These are phyloP conservation scores for Phalangium opilio DNA, from an alignment of 2,888 invertebrate species.

Conservation along the genomic window DNA sequence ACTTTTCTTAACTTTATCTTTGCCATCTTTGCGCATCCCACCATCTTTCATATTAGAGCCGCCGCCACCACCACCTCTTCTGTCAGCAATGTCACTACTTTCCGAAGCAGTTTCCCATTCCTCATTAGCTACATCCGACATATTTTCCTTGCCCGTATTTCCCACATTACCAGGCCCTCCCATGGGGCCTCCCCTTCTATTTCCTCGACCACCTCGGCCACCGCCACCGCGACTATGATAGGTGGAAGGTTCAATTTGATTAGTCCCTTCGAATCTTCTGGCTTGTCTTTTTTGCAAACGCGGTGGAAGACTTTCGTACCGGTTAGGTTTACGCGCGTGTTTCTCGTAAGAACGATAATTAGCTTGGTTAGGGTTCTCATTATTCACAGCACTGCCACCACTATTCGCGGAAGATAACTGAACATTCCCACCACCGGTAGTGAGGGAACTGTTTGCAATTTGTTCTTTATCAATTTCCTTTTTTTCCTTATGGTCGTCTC, in stretches of 20 bases:
- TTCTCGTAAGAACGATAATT: conserved; percentile 9
- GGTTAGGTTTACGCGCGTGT: conserved; percentile 12
- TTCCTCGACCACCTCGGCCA: conserved; percentile 28
- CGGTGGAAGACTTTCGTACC: conserved; percentile 16
- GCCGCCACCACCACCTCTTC: conserved; percentile 16
- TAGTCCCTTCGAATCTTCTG: conserved; percentile 7
- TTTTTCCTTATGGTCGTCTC: conserved; percentile 9
- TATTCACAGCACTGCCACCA: conserved; percentile 8
- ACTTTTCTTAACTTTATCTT: conserved; percentile 16
- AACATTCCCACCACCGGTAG: too few species aligned
- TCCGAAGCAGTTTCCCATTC: conserved; percentile 66
- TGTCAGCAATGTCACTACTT: conserved; percentile 47
- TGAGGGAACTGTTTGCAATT: too few species aligned
- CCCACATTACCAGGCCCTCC: conserved; percentile 9
- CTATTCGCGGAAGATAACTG: conserved; percentile 1
- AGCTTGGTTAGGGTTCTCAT: conserved; percentile 5
- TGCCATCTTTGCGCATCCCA: conserved; percentile 7
- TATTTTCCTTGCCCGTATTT: conserved; percentile 27
- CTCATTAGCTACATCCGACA: conserved; percentile 27
- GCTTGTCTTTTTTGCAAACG: conserved; percentile 18
- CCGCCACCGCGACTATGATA: conserved; percentile 29
- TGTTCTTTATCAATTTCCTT: conserved; percentile 12
- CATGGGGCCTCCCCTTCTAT: conserved; percentile 15
- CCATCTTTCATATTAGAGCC: conserved; percentile 8
- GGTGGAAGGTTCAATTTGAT: conserved; percentile 3